A percentile compares a stretch with the other conserved stretches of the same genome.
phyloP scores from a whole-genome alignment of 2,113 vertebrate genomes.

The Telmatochromis sp. region DNA sequence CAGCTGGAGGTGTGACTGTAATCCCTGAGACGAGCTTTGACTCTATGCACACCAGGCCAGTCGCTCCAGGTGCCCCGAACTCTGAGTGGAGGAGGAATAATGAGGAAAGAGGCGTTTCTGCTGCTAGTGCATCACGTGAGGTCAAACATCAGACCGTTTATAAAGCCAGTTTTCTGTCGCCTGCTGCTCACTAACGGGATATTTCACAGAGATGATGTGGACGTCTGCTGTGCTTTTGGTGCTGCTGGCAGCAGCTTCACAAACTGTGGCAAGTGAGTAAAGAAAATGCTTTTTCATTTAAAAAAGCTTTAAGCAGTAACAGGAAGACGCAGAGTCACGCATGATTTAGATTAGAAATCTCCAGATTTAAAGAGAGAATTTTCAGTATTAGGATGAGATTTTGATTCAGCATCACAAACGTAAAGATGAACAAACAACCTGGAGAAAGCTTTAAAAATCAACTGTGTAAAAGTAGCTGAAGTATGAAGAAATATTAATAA shows the following conservation, averaged over 20 bases:
- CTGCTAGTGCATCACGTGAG: not conserved
- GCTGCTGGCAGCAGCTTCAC: conserved; percentile 34
- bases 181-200: conserved; percentile 31
- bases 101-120: not conserved
- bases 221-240: conserved; percentile 17
- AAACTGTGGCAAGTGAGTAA: conserved; percentile 57
- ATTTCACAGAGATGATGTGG: conserved; percentile 40
- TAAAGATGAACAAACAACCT: not conserved
- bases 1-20: not conserved
- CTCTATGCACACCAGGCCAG: not conserved
- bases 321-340: fast-evolving
- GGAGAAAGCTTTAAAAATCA: not conserved
- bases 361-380: not conserved
- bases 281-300: not conserved
- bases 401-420: not conserved
- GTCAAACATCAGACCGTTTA: conserved; percentile 16
- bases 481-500: not conserved
- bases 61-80: not conserved
- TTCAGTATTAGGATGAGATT: not conserved
- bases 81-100: not conserved
- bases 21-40: not conserved
- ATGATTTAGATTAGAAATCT: not conserved
- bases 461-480: not conserved
- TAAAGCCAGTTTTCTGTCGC: conserved; percentile 14
- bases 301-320: not conserved